Percentiles rank a stretch among this genome's conserved stretches.
Conservation (phyloP, 2,113 vertebrate species). For the Cnemophilus loriae region DNA sequence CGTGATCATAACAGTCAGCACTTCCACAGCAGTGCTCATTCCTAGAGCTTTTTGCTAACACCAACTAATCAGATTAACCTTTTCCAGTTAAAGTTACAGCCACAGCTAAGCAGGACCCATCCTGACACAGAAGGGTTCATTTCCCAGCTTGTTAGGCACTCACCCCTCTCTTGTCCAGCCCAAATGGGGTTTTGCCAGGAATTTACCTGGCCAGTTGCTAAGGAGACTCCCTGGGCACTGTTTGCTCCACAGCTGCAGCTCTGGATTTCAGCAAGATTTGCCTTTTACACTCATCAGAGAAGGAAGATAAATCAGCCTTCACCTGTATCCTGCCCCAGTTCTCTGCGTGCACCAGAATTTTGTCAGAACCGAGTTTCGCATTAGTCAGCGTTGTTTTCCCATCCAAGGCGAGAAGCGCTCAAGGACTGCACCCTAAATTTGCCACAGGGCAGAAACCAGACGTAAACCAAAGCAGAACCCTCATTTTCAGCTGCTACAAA, state of each 20-base stretch:
- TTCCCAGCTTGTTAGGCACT: background rate
- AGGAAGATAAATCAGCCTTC: background rate
- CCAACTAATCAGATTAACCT: constrained; percentile 14
- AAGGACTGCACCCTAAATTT: background rate
- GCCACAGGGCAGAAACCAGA: background rate
- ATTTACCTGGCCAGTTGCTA: background rate
- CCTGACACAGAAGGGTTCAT: background rate
- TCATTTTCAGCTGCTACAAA: background rate
- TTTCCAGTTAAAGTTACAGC: background rate
- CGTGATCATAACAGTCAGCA: constrained; percentile 14
- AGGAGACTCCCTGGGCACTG: background rate
- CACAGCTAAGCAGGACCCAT: background rate
- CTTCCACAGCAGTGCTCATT: constrained; percentile 10
- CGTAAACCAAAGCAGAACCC: background rate
- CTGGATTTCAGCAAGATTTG: background rate
- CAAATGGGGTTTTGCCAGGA: background rate
- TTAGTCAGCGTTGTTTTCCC: background rate
- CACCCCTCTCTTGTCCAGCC: background rate
- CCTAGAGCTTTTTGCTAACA: constrained; percentile 14
- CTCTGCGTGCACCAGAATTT: background rate
- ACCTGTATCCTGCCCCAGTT: background rate
- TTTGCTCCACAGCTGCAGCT: background rate
- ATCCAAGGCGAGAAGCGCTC: background rate
- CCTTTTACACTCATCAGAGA: background rate
- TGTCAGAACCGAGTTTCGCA: background rate